phyloP scores from a whole-genome alignment of 2,113 vertebrate species.

The Melospiza georgiana region DNA sequence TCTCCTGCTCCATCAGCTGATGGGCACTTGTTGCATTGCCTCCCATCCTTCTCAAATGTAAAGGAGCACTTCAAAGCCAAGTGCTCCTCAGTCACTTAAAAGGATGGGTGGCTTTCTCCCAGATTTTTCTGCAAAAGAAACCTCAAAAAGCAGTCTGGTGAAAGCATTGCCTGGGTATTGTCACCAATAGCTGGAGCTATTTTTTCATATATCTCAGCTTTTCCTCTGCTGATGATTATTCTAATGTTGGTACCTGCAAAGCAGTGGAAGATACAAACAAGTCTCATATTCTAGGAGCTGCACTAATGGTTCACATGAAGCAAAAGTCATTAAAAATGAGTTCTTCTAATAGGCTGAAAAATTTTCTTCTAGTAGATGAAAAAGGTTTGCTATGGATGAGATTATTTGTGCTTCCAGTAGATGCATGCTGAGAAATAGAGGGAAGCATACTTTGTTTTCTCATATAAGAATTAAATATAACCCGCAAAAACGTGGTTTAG shows the following conservation, averaged over 20 bases:
- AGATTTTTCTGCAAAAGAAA: neutral
- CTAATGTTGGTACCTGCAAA: neutral
- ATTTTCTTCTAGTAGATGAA: neutral
- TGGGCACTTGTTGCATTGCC: neutral
- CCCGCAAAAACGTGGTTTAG: rapidly evolving
- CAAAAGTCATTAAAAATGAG: neutral
- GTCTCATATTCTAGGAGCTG: neutral
- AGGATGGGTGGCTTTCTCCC: neutral
- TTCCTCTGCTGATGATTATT: neutral
- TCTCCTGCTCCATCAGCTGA: neutral
- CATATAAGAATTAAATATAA: neutral
- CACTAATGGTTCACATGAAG: neutral
- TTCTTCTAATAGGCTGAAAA: neutral
- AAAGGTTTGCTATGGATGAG: neutral
- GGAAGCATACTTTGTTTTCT: neutral
- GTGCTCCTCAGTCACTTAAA: neutral
- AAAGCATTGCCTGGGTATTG: neutral
- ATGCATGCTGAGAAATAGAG: neutral
- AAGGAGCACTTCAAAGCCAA: neutral
- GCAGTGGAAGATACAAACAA: neutral
- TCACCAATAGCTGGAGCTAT: neutral
- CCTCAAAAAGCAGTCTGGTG: neutral
- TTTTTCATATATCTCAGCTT: neutral
- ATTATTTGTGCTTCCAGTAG: neutral
- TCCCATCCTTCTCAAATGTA: neutral